Evolutionary conservation across 2,888 invertebrate genomes (phyloP).

Genomic region (Cheilosia pagana): DNA sequence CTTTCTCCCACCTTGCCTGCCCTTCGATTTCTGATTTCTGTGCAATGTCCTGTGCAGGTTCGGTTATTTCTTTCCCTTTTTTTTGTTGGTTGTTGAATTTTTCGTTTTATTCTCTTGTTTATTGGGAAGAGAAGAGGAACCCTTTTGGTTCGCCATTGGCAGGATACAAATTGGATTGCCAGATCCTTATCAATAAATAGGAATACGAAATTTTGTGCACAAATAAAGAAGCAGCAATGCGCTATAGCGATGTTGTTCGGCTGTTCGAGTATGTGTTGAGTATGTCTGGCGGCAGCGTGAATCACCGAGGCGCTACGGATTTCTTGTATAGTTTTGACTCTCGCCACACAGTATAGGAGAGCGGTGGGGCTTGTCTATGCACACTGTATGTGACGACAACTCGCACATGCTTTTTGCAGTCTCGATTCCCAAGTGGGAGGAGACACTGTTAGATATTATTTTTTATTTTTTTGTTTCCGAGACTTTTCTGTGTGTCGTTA

Average conservation of each 20-base stretch:
- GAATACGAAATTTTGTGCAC: constrained; percentile 71
- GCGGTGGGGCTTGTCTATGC: constrained; percentile 52
- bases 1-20: constrained; percentile 7
- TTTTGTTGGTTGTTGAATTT: constrained; percentile 38
- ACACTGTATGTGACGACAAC: constrained; percentile 34
- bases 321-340: constrained; percentile 62
- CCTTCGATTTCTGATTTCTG: not conserved
- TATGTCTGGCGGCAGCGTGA: constrained; percentile 42
- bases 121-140: constrained; percentile 66
- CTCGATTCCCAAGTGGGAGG: constrained; percentile 64
- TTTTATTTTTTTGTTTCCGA: not conserved
- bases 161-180: constrained; percentile 75
- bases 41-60: constrained; percentile 35
- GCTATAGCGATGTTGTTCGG: constrained; percentile 1
- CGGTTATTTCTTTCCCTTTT: constrained; percentile 36
- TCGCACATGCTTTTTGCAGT: constrained; percentile 64
- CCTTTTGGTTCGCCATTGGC: constrained; percentile 75
- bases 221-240: constrained; percentile 53
- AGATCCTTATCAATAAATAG: constrained; percentile 75
- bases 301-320: constrained; percentile 65
- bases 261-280: constrained; percentile 19
- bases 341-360: constrained; percentile 28
- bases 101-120: constrained; percentile 66
- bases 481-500: constrained; percentile 30
- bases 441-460: constrained; percentile 30